These are phyloP conservation scores for Cheilosia pagana DNA, from an alignment of 2,888 invertebrate genomes.

Conservation along the genomic window DNA sequence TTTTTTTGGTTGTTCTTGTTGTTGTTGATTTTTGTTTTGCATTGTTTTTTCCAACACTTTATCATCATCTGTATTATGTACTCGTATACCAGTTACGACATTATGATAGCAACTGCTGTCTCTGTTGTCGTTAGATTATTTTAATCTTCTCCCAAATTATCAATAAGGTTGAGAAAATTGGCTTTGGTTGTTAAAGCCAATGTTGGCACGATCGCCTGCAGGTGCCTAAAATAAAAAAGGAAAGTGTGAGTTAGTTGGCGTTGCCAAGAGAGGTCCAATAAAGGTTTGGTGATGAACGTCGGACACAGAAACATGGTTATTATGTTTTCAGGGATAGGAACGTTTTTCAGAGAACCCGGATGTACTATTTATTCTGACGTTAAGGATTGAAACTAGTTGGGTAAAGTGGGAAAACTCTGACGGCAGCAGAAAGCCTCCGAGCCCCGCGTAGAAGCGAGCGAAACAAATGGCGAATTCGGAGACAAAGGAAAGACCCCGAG, in stretches of 20 bases:
- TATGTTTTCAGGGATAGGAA: no score
- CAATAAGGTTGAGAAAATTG: slow-evolving; percentile 84
- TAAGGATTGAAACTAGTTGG: no score
- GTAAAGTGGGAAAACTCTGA: no score
- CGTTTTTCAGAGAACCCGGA: no score
- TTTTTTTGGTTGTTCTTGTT: slow-evolving; percentile 51
- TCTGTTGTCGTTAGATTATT: slow-evolving; percentile 75
- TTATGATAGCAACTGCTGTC: slow-evolving; percentile 73
- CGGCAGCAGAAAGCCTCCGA: no score
- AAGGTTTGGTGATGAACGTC: no score
- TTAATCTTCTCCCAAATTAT: slow-evolving; percentile 76
- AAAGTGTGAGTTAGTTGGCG: not conserved
- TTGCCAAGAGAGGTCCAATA: not conserved
- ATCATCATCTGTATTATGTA: slow-evolving; percentile 71
- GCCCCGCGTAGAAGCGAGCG: no score
- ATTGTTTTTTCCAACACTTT: slow-evolving; percentile 68
- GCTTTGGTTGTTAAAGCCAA: slow-evolving; percentile 81
- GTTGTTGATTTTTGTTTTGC: slow-evolving; percentile 44
- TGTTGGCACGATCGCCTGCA: slow-evolving; percentile 79
- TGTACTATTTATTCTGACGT: no score
- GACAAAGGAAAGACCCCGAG: no score
- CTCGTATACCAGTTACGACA: slow-evolving; percentile 73
- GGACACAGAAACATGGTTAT: no score
- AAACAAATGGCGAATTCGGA: no score
- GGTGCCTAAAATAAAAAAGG: slow-evolving; percentile 64